Evolutionary conservation across 2,888 invertebrate species (phyloP).

Genomic region (Syrista parreyssii): DNA sequence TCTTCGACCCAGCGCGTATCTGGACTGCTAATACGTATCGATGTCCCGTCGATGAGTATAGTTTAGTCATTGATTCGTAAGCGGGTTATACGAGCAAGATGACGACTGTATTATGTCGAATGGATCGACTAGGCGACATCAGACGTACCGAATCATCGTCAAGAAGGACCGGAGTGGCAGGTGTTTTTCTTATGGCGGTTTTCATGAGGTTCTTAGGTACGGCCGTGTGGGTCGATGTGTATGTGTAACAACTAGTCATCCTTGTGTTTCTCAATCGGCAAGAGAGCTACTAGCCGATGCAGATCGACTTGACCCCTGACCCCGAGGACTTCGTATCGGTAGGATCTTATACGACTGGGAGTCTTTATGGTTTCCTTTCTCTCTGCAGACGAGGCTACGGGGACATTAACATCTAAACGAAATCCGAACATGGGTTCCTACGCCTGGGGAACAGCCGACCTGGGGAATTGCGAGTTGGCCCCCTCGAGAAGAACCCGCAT

Average conservation of each 20-base stretch:
- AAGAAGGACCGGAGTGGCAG: no score
- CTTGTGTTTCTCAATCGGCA: neutral
- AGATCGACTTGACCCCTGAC: conserved; percentile 9
- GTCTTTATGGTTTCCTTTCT: conserved; percentile 24
- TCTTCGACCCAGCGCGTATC: neutral
- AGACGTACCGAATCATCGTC: no score
- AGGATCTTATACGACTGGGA: conserved; percentile 18
- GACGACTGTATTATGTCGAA: no score
- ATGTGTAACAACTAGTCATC: no score
- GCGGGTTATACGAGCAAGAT: no score
- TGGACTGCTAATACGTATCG: no score
- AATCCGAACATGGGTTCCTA: conserved; percentile 14
- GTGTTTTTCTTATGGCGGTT: no score
- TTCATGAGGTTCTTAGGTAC: no score
- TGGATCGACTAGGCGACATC: no score
- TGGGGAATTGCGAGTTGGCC: neutral
- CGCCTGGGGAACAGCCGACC: neutral
- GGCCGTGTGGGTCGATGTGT: no score
- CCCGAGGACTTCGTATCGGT: conserved; percentile 12
- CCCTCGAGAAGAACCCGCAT: neutral
- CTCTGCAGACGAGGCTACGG: neutral
- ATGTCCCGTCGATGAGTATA: no score
- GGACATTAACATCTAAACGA: conserved; percentile 21
- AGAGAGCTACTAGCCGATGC: neutral
- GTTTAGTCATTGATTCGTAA: no score